These are phyloP conservation scores for Saguinus imperator DNA, from an alignment of 2,113 vertebrate genomes.

Conservation along the genomic window DNA sequence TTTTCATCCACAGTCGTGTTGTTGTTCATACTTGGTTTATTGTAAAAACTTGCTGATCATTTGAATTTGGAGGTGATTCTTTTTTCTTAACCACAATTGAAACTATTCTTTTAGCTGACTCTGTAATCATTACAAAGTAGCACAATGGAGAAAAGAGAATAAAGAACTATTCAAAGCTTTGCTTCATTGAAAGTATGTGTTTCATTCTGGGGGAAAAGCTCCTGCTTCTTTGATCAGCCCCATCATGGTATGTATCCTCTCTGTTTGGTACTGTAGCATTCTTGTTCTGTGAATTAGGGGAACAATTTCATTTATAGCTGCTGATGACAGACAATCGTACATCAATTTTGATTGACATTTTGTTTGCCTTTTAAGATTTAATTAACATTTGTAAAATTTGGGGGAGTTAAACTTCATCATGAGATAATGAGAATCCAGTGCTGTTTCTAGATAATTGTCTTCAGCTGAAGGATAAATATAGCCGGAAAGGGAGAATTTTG, in stretches of 20 bases:
- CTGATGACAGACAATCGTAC: background rate
- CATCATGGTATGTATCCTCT: fast-evolving
- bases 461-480: background rate
- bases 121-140: background rate
- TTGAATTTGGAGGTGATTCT: background rate
- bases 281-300: background rate
- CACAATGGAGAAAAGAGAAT: fast-evolving
- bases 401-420: constrained; percentile 38
- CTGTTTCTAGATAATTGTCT: background rate
- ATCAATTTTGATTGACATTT: constrained; percentile 30
- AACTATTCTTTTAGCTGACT: background rate
- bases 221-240: fast-evolving
- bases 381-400: constrained; percentile 63
- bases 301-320: background rate
- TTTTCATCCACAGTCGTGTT: too few relatives aligned
- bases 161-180: background rate
- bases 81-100: background rate
- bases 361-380: constrained; percentile 50
- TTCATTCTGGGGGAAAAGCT: background rate
- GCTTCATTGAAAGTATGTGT: background rate
- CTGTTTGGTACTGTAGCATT: too few relatives aligned
- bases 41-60: background rate
- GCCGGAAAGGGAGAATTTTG: background rate
- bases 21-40: background rate
- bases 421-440: constrained; percentile 19